Evolutionary conservation across 2,888 invertebrate species (phyloP), one percentile per base, ranked within the genome.

Genomic region (Lissonota sp.): DNA sequence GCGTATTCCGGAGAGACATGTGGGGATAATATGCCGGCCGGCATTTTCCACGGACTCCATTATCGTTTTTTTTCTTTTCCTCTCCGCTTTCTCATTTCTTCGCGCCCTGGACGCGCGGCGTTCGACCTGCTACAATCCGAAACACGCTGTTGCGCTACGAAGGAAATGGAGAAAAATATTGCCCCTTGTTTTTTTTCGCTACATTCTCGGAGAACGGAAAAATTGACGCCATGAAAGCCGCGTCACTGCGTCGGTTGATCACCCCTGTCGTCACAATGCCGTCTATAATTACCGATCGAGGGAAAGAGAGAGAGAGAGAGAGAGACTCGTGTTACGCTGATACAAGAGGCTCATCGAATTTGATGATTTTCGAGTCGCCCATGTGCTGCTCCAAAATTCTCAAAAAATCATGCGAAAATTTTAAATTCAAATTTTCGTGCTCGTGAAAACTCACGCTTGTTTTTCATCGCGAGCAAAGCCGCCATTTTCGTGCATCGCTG

Each of bases 1-100:
- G 64, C 57, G 53, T 82, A 86, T 84, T 83, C 81, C 87, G 84
- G 87, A 86, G 90, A 92, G 92, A 91, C 92, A 93, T 82, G 82
- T 79, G 93, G 93, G 92, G 92, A 93, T 93, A 92, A 92, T 93
- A 90, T 91, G 90, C 90, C 90, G 87, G 86, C 90, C 90, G 84
- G 90, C 93, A 93, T 92, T 90, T 93, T 83, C 87, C 85, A 91
- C 91, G 92, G 93, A 87, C 91, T 83, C 91, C 91, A 91, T 92
- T 26, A 26, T 26, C 26, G 26, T 26, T 26, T 92, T 92, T 91
- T 90, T 90, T 92, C 90, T 92, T 92, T 92, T 91, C 92, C 37
- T 51, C n/a, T 40, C 63, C 77, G 57, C 55, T 57, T 64, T 64
- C 46, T 78, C 60, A n/a, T 46, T 57, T 76, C 67, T 71, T 80